Evolutionary conservation across 2,113 vertebrate genomes (phyloP), one percentile per base, ranked within the genome.

Genomic region (Ochotona princeps): DNA sequence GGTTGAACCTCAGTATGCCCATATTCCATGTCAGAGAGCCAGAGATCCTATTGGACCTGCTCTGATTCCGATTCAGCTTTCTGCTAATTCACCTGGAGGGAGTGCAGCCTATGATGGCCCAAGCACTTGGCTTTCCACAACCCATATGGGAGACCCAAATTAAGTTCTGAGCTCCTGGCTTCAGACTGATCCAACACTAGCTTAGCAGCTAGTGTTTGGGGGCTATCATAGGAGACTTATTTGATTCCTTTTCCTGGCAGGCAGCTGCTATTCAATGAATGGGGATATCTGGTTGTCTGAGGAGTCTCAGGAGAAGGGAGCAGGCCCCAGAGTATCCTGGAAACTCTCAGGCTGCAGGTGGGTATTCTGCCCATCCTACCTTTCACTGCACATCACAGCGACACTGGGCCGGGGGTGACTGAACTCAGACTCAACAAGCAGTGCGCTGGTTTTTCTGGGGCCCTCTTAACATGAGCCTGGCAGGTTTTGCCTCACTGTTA

Each of bases 401-500:
- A 35, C 18, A n/a, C 0, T 3, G 2, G 25, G 5, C 17, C 84
- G 7, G 5, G 67, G 57, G 28, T 61, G n/a, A 67, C 0, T 13
- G n/a, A 76, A 61, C 21, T 73, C 60, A 67, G 28, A 38, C 28
- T 82, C 86, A 35, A 44, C 32, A 51, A 5, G 21, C 81, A 84
- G 65, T 18, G 25, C 21, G n/a, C 44, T 1, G 5, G 17, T 15
- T 75, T 94, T 85, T 51, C 63, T 44, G 72, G 14, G 44, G 4
- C 61, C 35, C 6, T 86, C 18, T 75, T 32, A 51, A 92, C 73
- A 76, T 51, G 32, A 72, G 8, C 73, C 54, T 18, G 60, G 28
- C 79, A 73, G 49, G 26, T 93, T 94, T 93, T 81, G 38, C 61
- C 81, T 44, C 23, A 70, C 20, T 81, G 61, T 91, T 81, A 23